phyloP scores from a whole-genome alignment of 2,113 vertebrate species.

The Raja brachyura region DNA sequence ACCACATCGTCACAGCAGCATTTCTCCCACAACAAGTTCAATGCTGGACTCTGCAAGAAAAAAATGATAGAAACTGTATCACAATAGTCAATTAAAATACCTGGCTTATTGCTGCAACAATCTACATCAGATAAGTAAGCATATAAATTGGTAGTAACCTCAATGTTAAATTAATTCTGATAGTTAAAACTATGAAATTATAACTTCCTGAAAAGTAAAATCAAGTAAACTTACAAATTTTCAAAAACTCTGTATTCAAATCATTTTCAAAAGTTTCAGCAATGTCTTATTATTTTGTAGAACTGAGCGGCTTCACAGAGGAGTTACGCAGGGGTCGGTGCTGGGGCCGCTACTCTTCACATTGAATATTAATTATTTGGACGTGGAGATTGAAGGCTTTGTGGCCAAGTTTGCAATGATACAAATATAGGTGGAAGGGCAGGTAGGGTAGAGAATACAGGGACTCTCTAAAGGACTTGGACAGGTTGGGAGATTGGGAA shows the following conservation, averaged over 20 bases:
- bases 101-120: neutral
- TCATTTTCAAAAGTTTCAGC: neutral
- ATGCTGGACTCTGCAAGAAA: slow-evolving; percentile 67
- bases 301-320: neutral
- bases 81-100: slow-evolving; percentile 34
- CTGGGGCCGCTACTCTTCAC: too few species aligned
- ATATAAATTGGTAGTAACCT: neutral
- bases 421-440: too few species aligned
- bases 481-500: too few species aligned
- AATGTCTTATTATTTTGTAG: neutral
- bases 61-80: slow-evolving; percentile 21
- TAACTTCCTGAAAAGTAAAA: neutral
- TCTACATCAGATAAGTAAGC: neutral
- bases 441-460: too few species aligned
- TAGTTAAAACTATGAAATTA: neutral
- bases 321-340: too few species aligned
- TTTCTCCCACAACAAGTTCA: slow-evolving; percentile 85
- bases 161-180: slow-evolving; percentile 5
- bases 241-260: neutral
- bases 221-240: neutral
- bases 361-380: too few species aligned
- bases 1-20: slow-evolving; percentile 69
- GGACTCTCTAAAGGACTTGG: too few species aligned
- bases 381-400: too few species aligned
- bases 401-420: too few species aligned